Evolutionary conservation across 35 echinoderm and acorn worm species (phyloP).

Genomic region (Patiria miniata): DNA sequence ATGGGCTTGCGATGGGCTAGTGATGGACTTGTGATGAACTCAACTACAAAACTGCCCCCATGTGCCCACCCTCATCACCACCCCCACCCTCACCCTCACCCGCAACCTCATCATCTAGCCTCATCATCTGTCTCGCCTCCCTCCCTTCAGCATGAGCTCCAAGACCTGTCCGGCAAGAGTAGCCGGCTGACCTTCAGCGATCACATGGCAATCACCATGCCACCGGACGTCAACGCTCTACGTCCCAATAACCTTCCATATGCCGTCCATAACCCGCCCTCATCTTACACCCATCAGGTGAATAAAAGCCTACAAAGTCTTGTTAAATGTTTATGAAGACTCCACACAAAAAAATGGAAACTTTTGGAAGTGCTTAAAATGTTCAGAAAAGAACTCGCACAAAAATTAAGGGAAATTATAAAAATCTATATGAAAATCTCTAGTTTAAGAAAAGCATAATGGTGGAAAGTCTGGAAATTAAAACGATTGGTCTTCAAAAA

Average conservation of each 20-base stretch:
- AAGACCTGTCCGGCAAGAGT: slow-evolving; percentile 11
- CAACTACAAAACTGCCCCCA: no score
- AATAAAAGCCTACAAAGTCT: not conserved
- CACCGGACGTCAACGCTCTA: slow-evolving; percentile 18
- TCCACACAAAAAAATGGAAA: no score
- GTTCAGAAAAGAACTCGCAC: no score
- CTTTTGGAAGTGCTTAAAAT: no score
- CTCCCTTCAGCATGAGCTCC: slow-evolving; percentile 14
- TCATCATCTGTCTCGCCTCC: not conserved
- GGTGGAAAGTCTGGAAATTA: no score
- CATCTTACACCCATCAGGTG: slow-evolving; percentile 16
- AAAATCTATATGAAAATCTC: no score
- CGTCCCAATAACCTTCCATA: slow-evolving; percentile 17
- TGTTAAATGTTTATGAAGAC: no score
- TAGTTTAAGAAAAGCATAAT: no score
- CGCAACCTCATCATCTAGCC: not conserved
- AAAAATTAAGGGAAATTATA: no score
- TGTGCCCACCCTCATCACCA: not conserved
- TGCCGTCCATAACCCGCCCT: slow-evolving; percentile 9
- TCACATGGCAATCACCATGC: slow-evolving; percentile 16
- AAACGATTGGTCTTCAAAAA: no score
- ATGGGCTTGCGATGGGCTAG: no score
- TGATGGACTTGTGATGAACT: no score
- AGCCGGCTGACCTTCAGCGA: slow-evolving; percentile 12
- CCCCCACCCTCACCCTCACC: not conserved